These are phyloP conservation scores for Orbicella faveolata DNA, from an alignment of 64 coral and sea anemone species.

Conservation along the genomic window DNA sequence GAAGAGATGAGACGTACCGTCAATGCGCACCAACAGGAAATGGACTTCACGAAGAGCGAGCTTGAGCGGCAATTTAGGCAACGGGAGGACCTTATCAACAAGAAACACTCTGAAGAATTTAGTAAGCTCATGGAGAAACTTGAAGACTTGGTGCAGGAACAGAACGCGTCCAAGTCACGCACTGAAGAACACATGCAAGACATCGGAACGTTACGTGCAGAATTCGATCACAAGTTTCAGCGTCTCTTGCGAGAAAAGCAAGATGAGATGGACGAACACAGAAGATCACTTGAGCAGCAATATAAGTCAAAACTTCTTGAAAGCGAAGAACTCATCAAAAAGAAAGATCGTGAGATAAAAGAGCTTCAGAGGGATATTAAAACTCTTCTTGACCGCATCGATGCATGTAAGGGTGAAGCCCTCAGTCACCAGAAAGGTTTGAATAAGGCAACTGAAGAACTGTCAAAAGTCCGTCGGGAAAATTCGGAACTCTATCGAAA, in stretches of 20 bases:
- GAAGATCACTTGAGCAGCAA: slow-evolving; percentile 59
- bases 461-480: slow-evolving; percentile 58
- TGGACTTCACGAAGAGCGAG: slow-evolving; percentile 62
- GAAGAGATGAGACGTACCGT: slow-evolving; percentile 53
- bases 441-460: slow-evolving; percentile 48
- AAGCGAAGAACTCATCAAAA: slow-evolving; percentile 56
- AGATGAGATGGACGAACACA: slow-evolving; percentile 63
- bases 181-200: slow-evolving; percentile 86
- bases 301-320: slow-evolving; percentile 45
- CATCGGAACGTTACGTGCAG: slow-evolving; percentile 58
- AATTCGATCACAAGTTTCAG: slow-evolving; percentile 79
- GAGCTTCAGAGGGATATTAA: slow-evolving; percentile 55
- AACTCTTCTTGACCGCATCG: slow-evolving; percentile 16
- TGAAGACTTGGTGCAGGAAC: slow-evolving; percentile 69
- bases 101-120: slow-evolving; percentile 75
- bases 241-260: slow-evolving; percentile 73
- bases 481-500: slow-evolving; percentile 77
- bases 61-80: slow-evolving; percentile 64
- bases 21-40: slow-evolving; percentile 61
- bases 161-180: slow-evolving; percentile 78
- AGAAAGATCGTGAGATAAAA: slow-evolving; percentile 65
- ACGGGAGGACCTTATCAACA: slow-evolving; percentile 64
- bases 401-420: slow-evolving; percentile 9
- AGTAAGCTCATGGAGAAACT: slow-evolving; percentile 72
- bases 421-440: background rate